These are phyloP conservation scores for Cerastis leucographa DNA, from an alignment of 2,888 invertebrate genomes.

Conservation along the genomic window DNA sequence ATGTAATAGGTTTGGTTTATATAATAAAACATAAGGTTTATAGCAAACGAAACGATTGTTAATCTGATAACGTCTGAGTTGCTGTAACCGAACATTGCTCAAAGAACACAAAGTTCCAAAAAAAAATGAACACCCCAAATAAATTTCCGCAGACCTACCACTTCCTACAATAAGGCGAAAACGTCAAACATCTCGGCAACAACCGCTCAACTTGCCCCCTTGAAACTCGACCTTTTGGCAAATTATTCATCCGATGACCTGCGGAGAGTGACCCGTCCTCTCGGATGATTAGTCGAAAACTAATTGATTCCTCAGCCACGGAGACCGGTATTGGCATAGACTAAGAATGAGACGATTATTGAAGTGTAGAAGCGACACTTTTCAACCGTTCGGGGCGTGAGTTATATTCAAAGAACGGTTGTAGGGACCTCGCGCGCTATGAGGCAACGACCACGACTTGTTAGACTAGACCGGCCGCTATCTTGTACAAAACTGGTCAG, in stretches of 20 bases:
- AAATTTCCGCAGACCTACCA: neutral
- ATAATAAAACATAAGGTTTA: neutral
- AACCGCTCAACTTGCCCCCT: conserved; percentile 53
- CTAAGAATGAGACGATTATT: neutral
- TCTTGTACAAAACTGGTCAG: neutral
- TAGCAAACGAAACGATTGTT: neutral
- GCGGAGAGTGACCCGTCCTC: conserved; percentile 76
- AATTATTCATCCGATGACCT: conserved; percentile 81
- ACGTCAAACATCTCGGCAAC: conserved; percentile 19
- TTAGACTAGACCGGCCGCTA: neutral
- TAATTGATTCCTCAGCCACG: conserved; percentile 80
- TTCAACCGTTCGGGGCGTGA: neutral
- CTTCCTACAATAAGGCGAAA: conserved; percentile 17
- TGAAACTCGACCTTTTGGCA: conserved; percentile 70
- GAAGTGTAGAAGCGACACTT: conserved; percentile 20
- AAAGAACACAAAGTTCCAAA: neutral
- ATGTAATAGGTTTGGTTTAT: neutral
- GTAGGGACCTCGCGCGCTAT: neutral
- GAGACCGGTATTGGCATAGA: conserved; percentile 25
- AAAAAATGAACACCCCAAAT: neutral
- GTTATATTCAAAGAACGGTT: neutral
- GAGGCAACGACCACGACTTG: too few relatives aligned
- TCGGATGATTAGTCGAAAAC: conserved; percentile 80
- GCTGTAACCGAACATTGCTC: neutral
- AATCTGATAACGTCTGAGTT: too few relatives aligned